Percentiles rank a stretch among this genome's conserved stretches.
Conservation (phyloP, 2,113 vertebrate genomes). For the human (Homo sapiens) region GRCh38 chr6:27090501-27091000, state of each 20-base stretch:
- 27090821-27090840: neutral
- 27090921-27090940: neutral
- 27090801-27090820: neutral
- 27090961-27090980: neutral
- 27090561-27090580: neutral
- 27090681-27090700: neutral
- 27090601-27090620: neutral
- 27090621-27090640: neutral
- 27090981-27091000: neutral
- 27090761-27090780: neutral
- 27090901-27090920: neutral
- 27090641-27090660: neutral
- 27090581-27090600: neutral
- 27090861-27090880: neutral
- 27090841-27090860: neutral
- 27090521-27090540: neutral
- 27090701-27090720: neutral
- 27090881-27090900: neutral
- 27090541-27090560: neutral
- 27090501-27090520: neutral
- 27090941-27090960: neutral
- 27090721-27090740: neutral
- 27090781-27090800: neutral
- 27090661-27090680: neutral
- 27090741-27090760: neutral